Conservation (phyloP, 2,113 vertebrate species). For the Muntiacus muntjak region DNA sequence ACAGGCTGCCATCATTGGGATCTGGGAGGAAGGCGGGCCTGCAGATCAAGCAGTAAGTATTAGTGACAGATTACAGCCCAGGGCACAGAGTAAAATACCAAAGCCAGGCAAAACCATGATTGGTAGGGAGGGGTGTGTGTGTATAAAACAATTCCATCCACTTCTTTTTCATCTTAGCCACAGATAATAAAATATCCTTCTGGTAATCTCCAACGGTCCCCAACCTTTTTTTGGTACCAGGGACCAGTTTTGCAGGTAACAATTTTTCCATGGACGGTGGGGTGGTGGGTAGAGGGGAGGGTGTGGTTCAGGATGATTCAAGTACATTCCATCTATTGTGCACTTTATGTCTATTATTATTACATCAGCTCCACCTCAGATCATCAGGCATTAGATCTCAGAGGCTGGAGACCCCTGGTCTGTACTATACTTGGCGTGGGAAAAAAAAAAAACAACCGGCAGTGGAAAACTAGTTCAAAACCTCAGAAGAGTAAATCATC, state of each 20-base stretch:
- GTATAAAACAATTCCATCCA: neutral
- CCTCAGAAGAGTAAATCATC: neutral
- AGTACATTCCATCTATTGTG: neutral
- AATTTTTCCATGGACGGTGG: neutral
- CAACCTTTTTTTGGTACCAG: neutral
- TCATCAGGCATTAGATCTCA: neutral
- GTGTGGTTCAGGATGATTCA: neutral
- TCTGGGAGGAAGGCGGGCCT: conserved; percentile 98
- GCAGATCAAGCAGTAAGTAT: conserved; percentile 61
- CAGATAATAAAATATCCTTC: neutral
- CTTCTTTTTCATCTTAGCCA: neutral
- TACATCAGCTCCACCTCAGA: neutral
- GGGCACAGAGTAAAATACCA: neutral
- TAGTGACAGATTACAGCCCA: neutral
- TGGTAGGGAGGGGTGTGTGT: too few species aligned
- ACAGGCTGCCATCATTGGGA: conserved; percentile 96
- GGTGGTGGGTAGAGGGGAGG: neutral
- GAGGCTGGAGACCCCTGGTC: neutral
- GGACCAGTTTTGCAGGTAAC: neutral
- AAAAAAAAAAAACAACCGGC: neutral
- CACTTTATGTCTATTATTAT: neutral
- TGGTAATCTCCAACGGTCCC: neutral
- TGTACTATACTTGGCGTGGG: neutral
- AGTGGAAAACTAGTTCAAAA: neutral
- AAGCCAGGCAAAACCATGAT: neutral